Conservation (phyloP, 2,797 vertebrate genomes). For the Rhinichthys osculus region DNA sequence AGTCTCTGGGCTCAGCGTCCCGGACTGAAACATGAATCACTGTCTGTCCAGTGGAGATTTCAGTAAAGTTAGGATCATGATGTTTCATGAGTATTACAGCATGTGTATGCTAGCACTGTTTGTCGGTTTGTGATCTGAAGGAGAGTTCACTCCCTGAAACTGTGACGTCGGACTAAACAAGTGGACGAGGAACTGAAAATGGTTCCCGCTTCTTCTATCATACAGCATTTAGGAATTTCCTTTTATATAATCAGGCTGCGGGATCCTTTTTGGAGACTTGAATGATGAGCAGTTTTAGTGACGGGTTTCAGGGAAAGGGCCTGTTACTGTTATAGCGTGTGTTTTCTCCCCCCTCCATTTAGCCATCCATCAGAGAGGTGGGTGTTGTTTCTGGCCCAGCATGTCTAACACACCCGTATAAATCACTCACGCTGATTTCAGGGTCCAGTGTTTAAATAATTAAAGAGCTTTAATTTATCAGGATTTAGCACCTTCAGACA, state of each 20-base stretch:
- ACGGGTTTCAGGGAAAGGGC: not conserved
- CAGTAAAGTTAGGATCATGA: not conserved
- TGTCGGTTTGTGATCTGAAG: not conserved
- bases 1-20: not conserved
- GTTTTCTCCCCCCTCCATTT: conserved; percentile 19
- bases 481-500: conserved; percentile 76
- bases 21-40: not conserved
- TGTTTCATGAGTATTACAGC: not conserved
- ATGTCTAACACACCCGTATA: conserved; percentile 72
- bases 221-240: not conserved
- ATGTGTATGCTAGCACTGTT: not conserved
- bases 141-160: not conserved
- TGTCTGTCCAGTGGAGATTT: not conserved
- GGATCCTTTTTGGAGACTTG: not conserved
- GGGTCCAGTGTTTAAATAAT: conserved; percentile 82
- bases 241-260: not conserved
- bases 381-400: conserved; percentile 72
- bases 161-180: not conserved
- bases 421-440: conserved; percentile 78
- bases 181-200: not conserved
- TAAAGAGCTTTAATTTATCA: conserved; percentile 84
- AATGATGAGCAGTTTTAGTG: not conserved
- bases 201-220: not conserved
- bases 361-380: conserved; percentile 73
- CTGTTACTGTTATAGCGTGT: conserved; percentile 20